Base-by-base conservation (phyloP, 2,888 invertebrate genomes). In the Pandemis heparana region DNA sequence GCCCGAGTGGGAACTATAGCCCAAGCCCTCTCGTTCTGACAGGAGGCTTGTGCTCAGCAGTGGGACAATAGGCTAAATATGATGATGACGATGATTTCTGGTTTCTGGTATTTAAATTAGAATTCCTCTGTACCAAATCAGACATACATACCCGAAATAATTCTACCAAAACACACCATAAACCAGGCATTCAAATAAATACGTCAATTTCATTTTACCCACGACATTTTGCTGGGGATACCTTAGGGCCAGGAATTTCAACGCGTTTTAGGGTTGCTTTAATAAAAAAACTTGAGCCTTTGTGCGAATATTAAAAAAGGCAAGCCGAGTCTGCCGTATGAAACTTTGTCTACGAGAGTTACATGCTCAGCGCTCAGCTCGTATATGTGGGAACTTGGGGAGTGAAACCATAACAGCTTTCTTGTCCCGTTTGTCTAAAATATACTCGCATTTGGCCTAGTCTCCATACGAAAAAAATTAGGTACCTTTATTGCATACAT, bases 211-310 rank as follows among this genome's bases (percentile, higher is more conserved):
- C 16, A 62, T 61, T 61, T 62, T 16, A 9, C 2, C 10, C 41
- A 0, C 6, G n/a, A 14, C 38, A 62, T 41, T 62, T 61, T 61
- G 39, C 4, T 12, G 62, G 4, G 14, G n/a, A 62, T 16, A 62
- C 16, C 41, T n/a, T 39, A 38, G 23, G n/a, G 5, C 39, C 39
- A 18, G 62, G 41, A 62, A 41, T 62, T 62, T 18, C 14, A 10
- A 9, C n/a, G 14, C n/a, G 38, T 32, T 60, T 62, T 9, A 61
- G 39, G 60, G 41, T 8, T 41, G 16, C 62, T 62, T 41, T 62
- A 41, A 62, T 41, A 62, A 16, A 62, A 62, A 62, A 62, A 39
- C 41, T 38, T 62, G 16, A 7, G n/a, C 60, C 60, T 60, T 60
- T 60, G 60, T 8, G 60, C 12, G 38, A 60, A 39, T 60, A 56